These are phyloP conservation scores for Diceros bicornis DNA, from an alignment of 2,797 vertebrate species.

Conservation along the genomic window DNA sequence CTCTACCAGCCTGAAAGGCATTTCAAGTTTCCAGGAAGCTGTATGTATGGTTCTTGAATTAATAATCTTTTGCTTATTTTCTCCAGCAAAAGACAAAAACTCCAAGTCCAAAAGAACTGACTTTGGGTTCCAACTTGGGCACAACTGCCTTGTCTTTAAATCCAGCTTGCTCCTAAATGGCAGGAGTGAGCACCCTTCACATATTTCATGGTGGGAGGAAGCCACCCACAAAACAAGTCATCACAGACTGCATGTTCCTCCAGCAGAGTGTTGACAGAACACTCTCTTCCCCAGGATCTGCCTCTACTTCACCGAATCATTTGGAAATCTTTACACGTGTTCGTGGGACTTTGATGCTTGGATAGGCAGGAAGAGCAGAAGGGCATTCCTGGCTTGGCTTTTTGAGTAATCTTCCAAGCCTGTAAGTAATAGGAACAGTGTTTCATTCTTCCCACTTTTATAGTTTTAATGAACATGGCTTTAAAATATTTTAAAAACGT, in stretches of 20 bases:
- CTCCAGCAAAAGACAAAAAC: background rate
- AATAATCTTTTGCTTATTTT: constrained; percentile 44
- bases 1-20: background rate
- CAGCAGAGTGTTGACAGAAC: constrained; percentile 78
- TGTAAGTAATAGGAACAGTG: constrained; percentile 5
- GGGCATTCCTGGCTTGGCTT: constrained; percentile 65
- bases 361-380: constrained; percentile 72
- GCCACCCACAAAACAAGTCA: constrained; percentile 80
- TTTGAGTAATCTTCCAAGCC: constrained; percentile 63
- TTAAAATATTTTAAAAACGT: constrained; percentile 50
- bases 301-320: constrained; percentile 78
- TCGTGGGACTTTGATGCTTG: constrained; percentile 69
- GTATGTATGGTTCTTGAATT: background rate
- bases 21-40: constrained; percentile 37
- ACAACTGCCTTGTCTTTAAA: constrained; percentile 67
- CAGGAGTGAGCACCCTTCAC: constrained; percentile 76
- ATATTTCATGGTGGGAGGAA: constrained; percentile 82
- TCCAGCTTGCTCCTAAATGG: constrained; percentile 75
- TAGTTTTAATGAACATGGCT: constrained; percentile 48
- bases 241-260: constrained; percentile 80
- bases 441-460: constrained; percentile 8
- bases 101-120: constrained; percentile 12
- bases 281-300: constrained; percentile 70
- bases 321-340: constrained; percentile 62
- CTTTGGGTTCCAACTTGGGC: constrained; percentile 57